Evolutionary conservation across 1,140 invertebrate genomes (phyloP), one percentile per base, ranked within the genome.

Genomic region (Pinna nobilis): DNA sequence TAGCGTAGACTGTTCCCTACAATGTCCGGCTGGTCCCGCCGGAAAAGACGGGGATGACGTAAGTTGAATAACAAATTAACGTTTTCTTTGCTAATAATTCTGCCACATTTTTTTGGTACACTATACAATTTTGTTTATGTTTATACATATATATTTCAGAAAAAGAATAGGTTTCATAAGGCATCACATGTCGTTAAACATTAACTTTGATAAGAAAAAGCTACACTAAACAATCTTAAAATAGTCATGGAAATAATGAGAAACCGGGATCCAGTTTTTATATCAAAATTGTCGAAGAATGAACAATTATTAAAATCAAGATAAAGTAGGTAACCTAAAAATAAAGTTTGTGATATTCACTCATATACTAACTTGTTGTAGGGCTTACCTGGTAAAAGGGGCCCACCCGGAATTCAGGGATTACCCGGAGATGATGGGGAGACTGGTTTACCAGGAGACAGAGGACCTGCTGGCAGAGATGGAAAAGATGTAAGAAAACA

Each of bases 401-500:
- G 69, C 3, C 59, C 49, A 9, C 59, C 57, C 9, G 69, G 69
- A n/a, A 39, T 68, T 55, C 28, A 67, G 33, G 71, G 71, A n/a
- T 30, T 61, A 28, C 71, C 71, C 5, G 71, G 71, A 39, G 49
- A 49, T 32, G 23, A 57, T 44, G 66, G 66, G 30, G 33, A 57
- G 18, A 37, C 39, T 20, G 71, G 71, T 20, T 47, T 74, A 33
- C 39, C 44, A 23, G 71, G 71, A 41, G 64, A 65, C 37, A 23
- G 73, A n/a, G 73, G 73, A 15, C 66, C 73, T 20, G 65, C 60
- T 23, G 73, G 73, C 25, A 50, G 51, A 49, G 67, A 75, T 57
- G 73, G 73, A n/a, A n/a, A 61, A 28, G 65, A 69, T 39, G 73
- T 75, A 50, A 49, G 66, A 57, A n/a, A 1, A 50, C 4, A 15